These are phyloP conservation scores for Thymallus thymallus DNA, from an alignment of 2,113 vertebrate genomes.

Conservation along the genomic window DNA sequence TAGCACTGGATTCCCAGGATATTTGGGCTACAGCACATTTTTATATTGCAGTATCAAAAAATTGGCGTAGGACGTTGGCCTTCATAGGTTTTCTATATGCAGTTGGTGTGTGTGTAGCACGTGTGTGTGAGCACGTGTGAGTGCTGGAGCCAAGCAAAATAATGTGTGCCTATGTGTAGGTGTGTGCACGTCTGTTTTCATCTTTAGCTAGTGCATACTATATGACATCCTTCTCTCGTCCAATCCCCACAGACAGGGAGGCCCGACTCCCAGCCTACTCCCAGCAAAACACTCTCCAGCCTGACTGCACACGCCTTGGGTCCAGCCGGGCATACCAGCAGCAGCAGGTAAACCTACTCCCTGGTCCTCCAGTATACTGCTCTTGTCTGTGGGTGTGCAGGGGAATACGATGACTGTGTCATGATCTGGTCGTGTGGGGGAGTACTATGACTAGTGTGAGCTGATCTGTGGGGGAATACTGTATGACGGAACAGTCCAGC, in stretches of 20 bases:
- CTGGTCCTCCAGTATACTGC: background rate
- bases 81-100: background rate
- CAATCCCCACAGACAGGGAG: constrained; percentile 9
- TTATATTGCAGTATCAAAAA: too few relatives aligned
- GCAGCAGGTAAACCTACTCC: constrained; percentile 6
- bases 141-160: too few relatives aligned
- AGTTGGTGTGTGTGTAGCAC: too few relatives aligned
- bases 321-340: background rate
- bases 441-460: background rate
- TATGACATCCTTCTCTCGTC: background rate
- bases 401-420: background rate
- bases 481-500: background rate
- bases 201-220: background rate
- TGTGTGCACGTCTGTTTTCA: background rate
- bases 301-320: constrained; percentile 5
- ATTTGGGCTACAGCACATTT: too few relatives aligned
- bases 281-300: constrained; percentile 4
- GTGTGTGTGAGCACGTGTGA: too few relatives aligned
- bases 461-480: background rate
- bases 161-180: too few relatives aligned
- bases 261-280: constrained; percentile 13
- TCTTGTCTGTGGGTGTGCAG: background rate
- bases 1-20: too few relatives aligned
- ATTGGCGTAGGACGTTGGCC: background rate
- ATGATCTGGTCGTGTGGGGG: background rate